Percentiles rank a stretch among this genome's conserved stretches.
Conservation (phyloP, 2,113 vertebrate genomes). For the Gobio gobio region DNA sequence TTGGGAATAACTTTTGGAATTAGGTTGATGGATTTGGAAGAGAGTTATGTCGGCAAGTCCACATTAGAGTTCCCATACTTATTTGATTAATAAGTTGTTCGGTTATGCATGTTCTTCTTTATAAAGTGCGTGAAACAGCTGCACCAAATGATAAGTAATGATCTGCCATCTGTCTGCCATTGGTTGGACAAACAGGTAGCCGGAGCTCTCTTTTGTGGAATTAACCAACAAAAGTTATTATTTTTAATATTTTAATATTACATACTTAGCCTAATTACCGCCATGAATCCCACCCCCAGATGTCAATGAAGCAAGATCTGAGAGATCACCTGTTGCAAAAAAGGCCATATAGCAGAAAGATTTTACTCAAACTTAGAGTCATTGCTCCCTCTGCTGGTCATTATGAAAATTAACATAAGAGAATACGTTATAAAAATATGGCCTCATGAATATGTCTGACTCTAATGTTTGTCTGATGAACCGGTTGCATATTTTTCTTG, state of each 20-base stretch:
- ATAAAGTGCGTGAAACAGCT: background rate
- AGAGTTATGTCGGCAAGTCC: background rate
- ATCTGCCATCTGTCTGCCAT: background rate
- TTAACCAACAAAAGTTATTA: background rate
- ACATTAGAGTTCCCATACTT: background rate
- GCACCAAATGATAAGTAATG: background rate
- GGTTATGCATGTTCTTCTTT: background rate
- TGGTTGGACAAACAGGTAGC: background rate
- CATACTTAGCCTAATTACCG: background rate
- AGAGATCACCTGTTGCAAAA: background rate
- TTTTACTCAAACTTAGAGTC: background rate
- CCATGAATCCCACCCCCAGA: background rate
- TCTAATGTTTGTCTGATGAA: background rate
- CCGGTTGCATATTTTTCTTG: too few relatives aligned
- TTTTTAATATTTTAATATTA: background rate
- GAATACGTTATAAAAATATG: background rate
- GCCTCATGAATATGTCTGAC: background rate
- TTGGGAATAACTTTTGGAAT: conserved; percentile 8
- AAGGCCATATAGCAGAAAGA: background rate
- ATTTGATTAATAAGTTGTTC: background rate
- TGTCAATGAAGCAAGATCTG: background rate
- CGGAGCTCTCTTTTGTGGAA: background rate
- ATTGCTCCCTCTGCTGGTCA: conserved; percentile 40
- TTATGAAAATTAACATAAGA: background rate
- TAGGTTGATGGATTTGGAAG: background rate